phyloP scores from a whole-genome alignment of 2,888 invertebrate species.

The Poecilus cupreus region DNA sequence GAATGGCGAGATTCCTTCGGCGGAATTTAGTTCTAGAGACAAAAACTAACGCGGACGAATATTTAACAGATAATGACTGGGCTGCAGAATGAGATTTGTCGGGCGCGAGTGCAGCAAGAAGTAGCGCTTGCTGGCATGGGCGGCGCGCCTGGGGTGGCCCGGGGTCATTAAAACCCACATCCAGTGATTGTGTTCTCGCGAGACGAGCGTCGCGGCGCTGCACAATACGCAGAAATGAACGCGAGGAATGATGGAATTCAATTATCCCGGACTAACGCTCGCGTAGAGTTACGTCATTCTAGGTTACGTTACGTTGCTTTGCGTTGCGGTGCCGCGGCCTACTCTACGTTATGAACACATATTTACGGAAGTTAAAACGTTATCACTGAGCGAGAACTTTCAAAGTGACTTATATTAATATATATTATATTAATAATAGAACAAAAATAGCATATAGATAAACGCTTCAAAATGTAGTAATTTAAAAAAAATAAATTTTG shows the following conservation, averaged over 20 bases:
- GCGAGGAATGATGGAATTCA: conserved; percentile 67
- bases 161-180: conserved; percentile 41
- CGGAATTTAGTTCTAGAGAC: background rate
- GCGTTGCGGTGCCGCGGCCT: background rate
- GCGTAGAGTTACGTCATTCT: background rate
- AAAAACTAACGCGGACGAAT: conserved; percentile 23
- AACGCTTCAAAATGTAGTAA: no score
- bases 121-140: conserved; percentile 8
- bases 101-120: background rate
- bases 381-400: background rate
- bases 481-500: no score
- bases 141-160: background rate
- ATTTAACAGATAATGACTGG: conserved; percentile 29
- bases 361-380: no score
- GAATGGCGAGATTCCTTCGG: background rate
- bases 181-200: conserved; percentile 70
- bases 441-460: no score
- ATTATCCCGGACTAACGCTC: conserved; percentile 67
- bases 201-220: conserved; percentile 56
- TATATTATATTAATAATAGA: no score
- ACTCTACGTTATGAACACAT: background rate
- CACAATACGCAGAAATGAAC: conserved; percentile 70
- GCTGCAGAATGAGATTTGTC: background rate
- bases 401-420: no score
- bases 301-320: background rate